Base-by-base conservation (phyloP, 1,140 invertebrate genomes). In the Chelonus insularis region DNA sequence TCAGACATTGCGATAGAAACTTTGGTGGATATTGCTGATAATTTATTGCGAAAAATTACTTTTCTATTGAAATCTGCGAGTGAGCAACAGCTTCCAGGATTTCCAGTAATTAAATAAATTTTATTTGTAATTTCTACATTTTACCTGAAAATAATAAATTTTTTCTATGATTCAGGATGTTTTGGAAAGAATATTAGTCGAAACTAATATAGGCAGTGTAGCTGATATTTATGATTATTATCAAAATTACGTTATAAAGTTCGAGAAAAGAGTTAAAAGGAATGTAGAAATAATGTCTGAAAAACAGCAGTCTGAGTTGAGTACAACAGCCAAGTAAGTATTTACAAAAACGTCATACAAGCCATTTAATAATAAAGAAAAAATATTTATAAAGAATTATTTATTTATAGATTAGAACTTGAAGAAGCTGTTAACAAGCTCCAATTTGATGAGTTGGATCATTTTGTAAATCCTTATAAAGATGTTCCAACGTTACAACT, bases 181-280 rank as follows among this genome's bases (percentile, higher is more conserved):
- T 36, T 71, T 86, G 59, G 84, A 86, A 64, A 81, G 84, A 68
- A 84, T 86, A 29, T 79, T 86, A 14, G 70, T 84, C 34, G 84
- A 86, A 70, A 81, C 84, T 68, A 82, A 82, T 1, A 62, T 85
- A 1, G 85, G 85, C 21, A 82, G 82, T 59, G 71, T 85, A 7
- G 69, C 73, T 6, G 72, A 68, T 9, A 63, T 86, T 14, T 79
- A 85, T 57, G 74, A 81, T 55, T 86, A 84, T 68, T 86, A 86
- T 65, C 80, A 84, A 66, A 80, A 80, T 57, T 77, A 82, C 43
- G 66, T 87, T 41, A 62, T 86, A 4, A 77, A 76, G 21, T 84
- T 84, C 63, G 83, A 84, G 56, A 66, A 75, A 39, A 76, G 80
- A 57, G 77, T 84, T 64, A 74, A 77, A 61, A 63, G 74, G 3